These are phyloP conservation scores for Paedocypris sp. DNA, from an alignment of 2,113 vertebrate species.

Conservation along the genomic window DNA sequence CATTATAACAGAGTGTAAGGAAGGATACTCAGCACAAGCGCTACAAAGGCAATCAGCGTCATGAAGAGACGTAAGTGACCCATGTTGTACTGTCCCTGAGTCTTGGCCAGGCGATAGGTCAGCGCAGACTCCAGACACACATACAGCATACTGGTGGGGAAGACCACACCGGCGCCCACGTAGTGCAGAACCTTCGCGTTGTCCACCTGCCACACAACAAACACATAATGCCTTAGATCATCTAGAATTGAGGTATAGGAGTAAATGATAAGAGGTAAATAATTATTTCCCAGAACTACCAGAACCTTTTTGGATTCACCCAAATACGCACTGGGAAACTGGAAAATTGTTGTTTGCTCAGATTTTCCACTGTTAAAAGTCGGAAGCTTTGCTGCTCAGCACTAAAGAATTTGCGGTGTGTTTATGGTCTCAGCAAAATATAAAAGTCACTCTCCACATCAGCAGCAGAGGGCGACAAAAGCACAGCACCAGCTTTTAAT, in stretches of 20 bases:
- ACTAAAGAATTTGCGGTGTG: not conserved
- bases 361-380: not conserved
- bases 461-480: constrained; percentile 27
- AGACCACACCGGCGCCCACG: constrained; percentile 72
- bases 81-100: constrained; percentile 60
- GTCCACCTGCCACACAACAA: constrained; percentile 60
- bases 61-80: constrained; percentile 68
- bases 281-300: no score
- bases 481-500: constrained; percentile 6
- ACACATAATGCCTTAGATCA: not conserved
- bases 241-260: no score
- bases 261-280: no score
- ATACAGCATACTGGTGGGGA: constrained; percentile 78
- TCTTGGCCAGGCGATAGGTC: constrained; percentile 76
- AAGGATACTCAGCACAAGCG: constrained; percentile 81
- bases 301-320: no score
- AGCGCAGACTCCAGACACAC: constrained; percentile 73
- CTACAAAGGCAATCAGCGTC: constrained; percentile 63
- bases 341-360: not conserved
- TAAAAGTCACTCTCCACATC: not conserved
- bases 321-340: not conserved
- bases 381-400: not conserved
- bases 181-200: constrained; percentile 79
- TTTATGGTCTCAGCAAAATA: not conserved
- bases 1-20: not conserved